Evolutionary conservation across 2,888 invertebrate species (phyloP).

Genomic region (Apocheima hispidaria): DNA sequence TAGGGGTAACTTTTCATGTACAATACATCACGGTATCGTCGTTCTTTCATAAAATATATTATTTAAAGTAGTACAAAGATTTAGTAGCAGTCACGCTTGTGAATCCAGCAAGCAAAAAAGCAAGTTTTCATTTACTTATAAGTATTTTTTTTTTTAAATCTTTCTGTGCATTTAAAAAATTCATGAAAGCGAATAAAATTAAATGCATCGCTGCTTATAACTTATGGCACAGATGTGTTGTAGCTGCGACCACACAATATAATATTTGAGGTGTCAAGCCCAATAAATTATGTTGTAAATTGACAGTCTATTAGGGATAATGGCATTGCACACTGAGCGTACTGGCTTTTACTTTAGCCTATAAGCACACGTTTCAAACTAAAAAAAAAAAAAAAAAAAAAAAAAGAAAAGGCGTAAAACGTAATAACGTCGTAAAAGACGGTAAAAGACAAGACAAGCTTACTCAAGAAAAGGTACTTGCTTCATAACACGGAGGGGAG

Average conservation of each 20-base stretch:
- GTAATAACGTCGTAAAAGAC: too few relatives aligned
- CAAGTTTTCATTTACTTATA: too few relatives aligned
- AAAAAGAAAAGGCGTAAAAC: too few relatives aligned
- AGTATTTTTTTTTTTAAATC: too few relatives aligned
- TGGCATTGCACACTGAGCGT: background rate
- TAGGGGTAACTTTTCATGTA: too few relatives aligned
- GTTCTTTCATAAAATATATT: background rate
- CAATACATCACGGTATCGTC: too few relatives aligned
- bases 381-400: too few relatives aligned
- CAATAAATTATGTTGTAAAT: background rate
- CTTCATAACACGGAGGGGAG: too few relatives aligned
- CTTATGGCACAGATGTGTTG: background rate
- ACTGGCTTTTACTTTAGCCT: background rate
- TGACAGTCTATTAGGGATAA: background rate
- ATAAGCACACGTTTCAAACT: background rate
- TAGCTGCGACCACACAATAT: too few relatives aligned
- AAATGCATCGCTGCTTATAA: background rate
- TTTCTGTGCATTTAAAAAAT: background rate
- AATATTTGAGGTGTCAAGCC: background rate
- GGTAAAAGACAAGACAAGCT: too few relatives aligned
- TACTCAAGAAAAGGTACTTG: too few relatives aligned
- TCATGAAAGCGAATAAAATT: background rate
- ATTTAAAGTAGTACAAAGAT: background rate
- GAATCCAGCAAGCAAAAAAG: background rate
- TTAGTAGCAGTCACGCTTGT: background rate